These are phyloP conservation scores for Crossaster papposus DNA, from an alignment of 53 echinoderm and acorn worm genomes.

Conservation along the genomic window DNA sequence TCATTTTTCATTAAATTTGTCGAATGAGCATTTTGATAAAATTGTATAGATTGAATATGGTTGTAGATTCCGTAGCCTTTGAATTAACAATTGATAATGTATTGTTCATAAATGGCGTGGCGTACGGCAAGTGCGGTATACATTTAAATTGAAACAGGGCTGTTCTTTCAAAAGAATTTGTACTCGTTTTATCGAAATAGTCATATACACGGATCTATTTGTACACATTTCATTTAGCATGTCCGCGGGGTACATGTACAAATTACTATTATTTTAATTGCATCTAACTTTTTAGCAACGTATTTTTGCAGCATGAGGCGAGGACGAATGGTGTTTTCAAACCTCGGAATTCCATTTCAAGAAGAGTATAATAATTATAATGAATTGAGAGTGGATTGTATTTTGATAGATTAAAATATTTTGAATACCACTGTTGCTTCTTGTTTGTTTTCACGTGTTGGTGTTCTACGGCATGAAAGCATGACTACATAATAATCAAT, in stretches of 20 bases:
- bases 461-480: neutral
- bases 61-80: no score
- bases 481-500: no score
- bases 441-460: neutral
- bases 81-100: no score
- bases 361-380: neutral
- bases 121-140: no score
- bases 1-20: no score
- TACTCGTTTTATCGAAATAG: no score
- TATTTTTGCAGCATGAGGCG: neutral
- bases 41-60: no score
- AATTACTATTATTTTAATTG: neutral
- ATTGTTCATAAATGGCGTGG: no score
- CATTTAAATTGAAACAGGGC: no score
- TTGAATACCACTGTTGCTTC: neutral
- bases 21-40: no score
- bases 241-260: neutral
- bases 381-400: conserved; percentile 9
- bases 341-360: neutral
- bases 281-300: neutral
- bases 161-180: no score
- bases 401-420: conserved; percentile 31
- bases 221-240: neutral
- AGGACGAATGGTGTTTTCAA: conserved; percentile 18
- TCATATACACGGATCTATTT: neutral